A percentile compares a stretch with the other conserved stretches of the same genome.
Conservation (phyloP, 2,113 vertebrate species). For the Burhinus oedicnemus region DNA sequence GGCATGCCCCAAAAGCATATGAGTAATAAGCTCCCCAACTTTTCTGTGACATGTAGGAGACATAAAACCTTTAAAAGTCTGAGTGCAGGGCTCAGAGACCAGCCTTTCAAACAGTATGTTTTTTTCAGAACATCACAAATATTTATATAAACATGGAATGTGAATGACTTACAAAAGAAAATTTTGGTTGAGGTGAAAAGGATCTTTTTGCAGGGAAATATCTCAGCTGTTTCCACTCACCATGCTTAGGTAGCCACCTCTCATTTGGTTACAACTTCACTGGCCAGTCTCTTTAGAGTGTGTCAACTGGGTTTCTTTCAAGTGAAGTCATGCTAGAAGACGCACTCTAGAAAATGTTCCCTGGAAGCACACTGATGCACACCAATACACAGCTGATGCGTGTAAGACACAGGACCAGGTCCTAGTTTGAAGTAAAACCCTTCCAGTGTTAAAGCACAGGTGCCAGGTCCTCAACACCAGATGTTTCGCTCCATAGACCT, state of each 20-base stretch:
- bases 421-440: neutral
- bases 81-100: accelerated
- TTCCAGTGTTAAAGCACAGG: neutral
- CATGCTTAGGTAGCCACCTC: too few species aligned
- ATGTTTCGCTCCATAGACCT: neutral
- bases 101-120: accelerated
- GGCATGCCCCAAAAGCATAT: accelerated
- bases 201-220: neutral
- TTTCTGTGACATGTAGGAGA: neutral
- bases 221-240: neutral
- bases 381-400: neutral
- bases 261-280: neutral
- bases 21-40: accelerated
- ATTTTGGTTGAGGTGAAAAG: neutral
- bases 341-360: neutral
- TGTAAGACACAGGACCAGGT: neutral
- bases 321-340: neutral
- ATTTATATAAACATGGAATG: neutral
- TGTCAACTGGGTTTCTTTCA: neutral
- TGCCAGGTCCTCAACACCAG: neutral
- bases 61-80: neutral
- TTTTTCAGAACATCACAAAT: neutral
- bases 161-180: neutral
- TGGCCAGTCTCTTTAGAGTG: neutral
- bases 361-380: neutral